These are phyloP conservation scores for Argyresthia goedartella DNA, from an alignment of 2,888 invertebrate genomes.

Conservation along the genomic window DNA sequence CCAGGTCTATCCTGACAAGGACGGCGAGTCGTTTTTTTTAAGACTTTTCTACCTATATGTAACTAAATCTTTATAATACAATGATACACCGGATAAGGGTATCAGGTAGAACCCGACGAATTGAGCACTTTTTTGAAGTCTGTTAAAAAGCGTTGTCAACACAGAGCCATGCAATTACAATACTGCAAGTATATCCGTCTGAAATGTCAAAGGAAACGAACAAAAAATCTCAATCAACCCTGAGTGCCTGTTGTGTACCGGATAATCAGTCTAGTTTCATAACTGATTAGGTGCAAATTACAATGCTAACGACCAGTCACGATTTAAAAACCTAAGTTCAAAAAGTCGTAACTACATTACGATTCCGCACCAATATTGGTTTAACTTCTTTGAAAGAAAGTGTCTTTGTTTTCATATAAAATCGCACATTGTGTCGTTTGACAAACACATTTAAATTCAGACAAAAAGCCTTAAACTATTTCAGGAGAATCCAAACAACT, in stretches of 20 bases:
- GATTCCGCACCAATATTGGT: constrained; percentile 12
- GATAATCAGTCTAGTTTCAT: constrained; percentile 67
- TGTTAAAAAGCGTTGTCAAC: too few species aligned
- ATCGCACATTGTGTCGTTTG: background rate
- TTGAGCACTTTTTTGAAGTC: too few species aligned
- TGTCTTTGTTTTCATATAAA: background rate
- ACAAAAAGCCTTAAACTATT: too few species aligned
- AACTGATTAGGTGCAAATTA: constrained; percentile 68
- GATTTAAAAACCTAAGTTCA: constrained; percentile 21
- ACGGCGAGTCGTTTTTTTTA: too few species aligned
- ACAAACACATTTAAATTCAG: too few species aligned
- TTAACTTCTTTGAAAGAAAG: constrained; percentile 10
- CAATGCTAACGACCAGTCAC: constrained; percentile 65
- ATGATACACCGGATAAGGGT: too few species aligned
- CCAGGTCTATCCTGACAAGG: too few species aligned
- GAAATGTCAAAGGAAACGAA: background rate
- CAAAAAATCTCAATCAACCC: constrained; percentile 40
- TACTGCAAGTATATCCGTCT: background rate
- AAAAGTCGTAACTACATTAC: constrained; percentile 14
- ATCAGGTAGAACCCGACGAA: too few species aligned
- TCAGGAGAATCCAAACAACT: too few species aligned
- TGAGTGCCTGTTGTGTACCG: constrained; percentile 32
- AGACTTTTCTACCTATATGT: too few species aligned
- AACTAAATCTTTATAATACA: too few species aligned
- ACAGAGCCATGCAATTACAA: too few species aligned